Evolutionary conservation across 2,113 vertebrate genomes (phyloP), one percentile per base, ranked within the genome.

Genomic region (Rhodinocichla rosea): DNA sequence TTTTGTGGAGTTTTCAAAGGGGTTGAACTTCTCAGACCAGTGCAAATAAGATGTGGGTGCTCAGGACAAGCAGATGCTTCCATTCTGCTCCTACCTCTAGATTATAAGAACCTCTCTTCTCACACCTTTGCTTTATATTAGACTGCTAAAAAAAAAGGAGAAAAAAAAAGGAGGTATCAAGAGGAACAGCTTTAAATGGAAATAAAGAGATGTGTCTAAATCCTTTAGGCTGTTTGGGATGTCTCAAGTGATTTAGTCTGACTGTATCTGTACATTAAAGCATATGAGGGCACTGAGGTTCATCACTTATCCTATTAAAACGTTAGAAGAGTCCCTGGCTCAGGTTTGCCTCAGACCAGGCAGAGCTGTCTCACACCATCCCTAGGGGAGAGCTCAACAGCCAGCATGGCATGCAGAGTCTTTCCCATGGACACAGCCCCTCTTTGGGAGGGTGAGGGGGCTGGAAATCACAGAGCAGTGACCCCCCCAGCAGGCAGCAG

Each of bases 141-240:
- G 56, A 55, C 45, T 8, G 9, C 30, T 92, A 47, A 35, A 28
- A 3, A 7, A 19, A 14, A 13, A 4, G 14, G 9, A 3, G 3
- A 4, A 5, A 8, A 32, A 42, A 37, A 59, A 23, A 13, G 3
- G 2, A 20, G 10, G 27, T 77, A 57, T 69, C 40, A 77, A 22
- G 68, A 79, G 77, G 84, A 94, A 84, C 81, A 96, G 93, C 60
- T 97, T 96, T 97, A 94, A 93, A 94, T 77, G 73, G 86, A 97
- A 97, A 93, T 88, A 93, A 77, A 86, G 85, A 96, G 90, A 93
- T 95, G 71, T 92, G 68, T 67, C 92, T 95, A 93, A 95, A 95
- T 89, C 89, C 86, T 59, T 87, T 78, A 89, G 89, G 80, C 83
- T 92, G 71, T 97, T 97, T 94, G 94, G 60, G 69, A 63, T 90